Evolutionary conservation across 2,888 invertebrate species (phyloP).

Genomic region (Anthophora plumipes): DNA sequence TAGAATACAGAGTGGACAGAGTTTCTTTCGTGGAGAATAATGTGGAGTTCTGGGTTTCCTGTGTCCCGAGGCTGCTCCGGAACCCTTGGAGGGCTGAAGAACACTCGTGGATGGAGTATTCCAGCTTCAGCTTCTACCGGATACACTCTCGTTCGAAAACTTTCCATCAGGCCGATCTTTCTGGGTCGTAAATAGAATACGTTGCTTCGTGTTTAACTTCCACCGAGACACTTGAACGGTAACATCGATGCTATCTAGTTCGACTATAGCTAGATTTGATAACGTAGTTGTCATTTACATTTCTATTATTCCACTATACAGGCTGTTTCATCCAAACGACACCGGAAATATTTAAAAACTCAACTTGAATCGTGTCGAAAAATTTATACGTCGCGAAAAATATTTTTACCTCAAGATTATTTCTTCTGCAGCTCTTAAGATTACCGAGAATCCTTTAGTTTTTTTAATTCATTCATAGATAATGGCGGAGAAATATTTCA

Average conservation of each 20-base stretch:
- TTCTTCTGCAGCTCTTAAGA: no score
- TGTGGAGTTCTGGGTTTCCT: not conserved
- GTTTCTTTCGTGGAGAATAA: not conserved
- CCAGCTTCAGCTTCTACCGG: conserved; percentile 4
- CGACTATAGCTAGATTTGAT: no score
- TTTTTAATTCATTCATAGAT: no score
- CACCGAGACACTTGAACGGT: conserved; percentile 8
- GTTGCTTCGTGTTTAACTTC: conserved; percentile 16
- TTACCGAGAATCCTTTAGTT: no score
- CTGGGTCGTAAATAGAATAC: conserved; percentile 16
- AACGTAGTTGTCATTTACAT: no score
- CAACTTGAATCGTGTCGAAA: no score
- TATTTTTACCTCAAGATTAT: no score
- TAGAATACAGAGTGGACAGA: not conserved
- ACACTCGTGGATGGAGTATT: conserved; percentile 36
- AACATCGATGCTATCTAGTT: not conserved
- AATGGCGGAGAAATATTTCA: no score
- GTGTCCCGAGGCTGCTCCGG: not conserved
- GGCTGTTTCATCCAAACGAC: no score
- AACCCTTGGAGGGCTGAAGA: conserved; percentile 30
- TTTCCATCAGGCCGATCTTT: conserved; percentile 8
- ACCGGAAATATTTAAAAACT: no score
- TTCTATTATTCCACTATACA: no score
- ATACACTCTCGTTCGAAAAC: conserved; percentile 33
- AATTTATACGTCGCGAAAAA: no score